Evolutionary conservation across 2,888 invertebrate species (phyloP).

Genomic region (Baronia brevicornis): DNA sequence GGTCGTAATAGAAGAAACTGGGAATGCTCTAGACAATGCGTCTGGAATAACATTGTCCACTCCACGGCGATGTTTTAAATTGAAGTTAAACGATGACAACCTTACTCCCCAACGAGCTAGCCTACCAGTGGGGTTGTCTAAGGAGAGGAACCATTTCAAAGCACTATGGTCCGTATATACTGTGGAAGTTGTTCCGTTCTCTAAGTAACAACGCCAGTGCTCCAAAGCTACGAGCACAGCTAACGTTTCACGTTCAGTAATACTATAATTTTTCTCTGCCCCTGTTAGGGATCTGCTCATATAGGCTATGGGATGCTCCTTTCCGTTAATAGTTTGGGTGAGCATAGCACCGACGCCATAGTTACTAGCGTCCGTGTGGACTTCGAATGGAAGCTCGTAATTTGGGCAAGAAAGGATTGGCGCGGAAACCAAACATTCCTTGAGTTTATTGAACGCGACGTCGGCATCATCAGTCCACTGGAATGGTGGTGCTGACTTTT

Average conservation of each 20-base stretch:
- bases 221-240: conserved; percentile 4
- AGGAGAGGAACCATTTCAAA: conserved; percentile 17
- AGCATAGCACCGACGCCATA: conserved; percentile 20
- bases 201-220: conserved; percentile 17
- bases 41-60: conserved; percentile 25
- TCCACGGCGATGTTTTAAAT: conserved; percentile 22
- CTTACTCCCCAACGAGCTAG: conserved; percentile 26
- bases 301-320: conserved; percentile 8
- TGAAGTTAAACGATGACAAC: conserved; percentile 22
- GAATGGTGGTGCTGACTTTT: conserved; percentile 23
- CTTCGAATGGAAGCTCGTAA: conserved; percentile 17
- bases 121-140: conserved; percentile 22
- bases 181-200: conserved; percentile 13
- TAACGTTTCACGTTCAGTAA: conserved; percentile 17
- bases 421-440: conserved; percentile 15
- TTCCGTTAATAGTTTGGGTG: conserved; percentile 15
- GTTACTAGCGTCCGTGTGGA: conserved; percentile 23
- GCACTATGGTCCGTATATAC: conserved; percentile 18
- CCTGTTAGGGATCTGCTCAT: conserved; percentile 6
- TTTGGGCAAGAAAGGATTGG: conserved; percentile 20
- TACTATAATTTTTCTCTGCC: conserved; percentile 17
- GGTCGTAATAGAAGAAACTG: no score
- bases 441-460: conserved; percentile 17
- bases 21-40: conserved; percentile 17
- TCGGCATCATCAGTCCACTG: conserved; percentile 21